A percentile compares a stretch with the other conserved stretches of the same genome.
phyloP scores from a whole-genome alignment of 2,113 vertebrate genomes.

The Campylorhamphus procurvoides region DNA sequence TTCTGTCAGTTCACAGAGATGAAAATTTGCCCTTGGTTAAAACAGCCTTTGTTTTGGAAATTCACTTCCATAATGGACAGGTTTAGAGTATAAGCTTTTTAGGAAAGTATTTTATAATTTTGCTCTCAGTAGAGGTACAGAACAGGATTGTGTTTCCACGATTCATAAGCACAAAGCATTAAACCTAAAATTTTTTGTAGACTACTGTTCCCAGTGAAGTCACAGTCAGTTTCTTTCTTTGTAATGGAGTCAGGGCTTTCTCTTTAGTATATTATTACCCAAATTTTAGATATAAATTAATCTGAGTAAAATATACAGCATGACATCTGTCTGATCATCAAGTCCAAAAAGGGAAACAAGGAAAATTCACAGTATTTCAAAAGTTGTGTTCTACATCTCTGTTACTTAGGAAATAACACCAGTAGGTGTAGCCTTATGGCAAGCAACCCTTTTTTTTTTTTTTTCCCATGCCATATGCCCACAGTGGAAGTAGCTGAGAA shows the following conservation, averaged over 20 bases:
- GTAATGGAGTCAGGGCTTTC: neutral
- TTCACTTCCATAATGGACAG: neutral
- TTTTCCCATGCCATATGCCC: constrained; percentile 35
- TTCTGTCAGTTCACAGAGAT: neutral
- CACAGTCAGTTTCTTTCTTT: neutral
- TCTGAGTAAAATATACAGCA: neutral
- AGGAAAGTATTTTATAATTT: neutral
- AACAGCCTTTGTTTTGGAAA: neutral
- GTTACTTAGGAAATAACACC: constrained; percentile 28
- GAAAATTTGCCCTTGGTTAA: neutral
- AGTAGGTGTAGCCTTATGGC: constrained; percentile 9
- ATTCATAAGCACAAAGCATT: neutral
- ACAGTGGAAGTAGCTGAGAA: constrained; percentile 18
- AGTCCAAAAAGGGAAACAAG: constrained; percentile 10
- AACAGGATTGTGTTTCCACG: neutral
- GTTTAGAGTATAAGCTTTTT: neutral
- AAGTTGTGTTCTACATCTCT: neutral
- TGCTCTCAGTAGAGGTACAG: neutral
- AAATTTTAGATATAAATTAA: neutral
- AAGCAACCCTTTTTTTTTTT: constrained; percentile 38
- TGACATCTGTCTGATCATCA: constrained; percentile 3
- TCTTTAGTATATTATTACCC: neutral
- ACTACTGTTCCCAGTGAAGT: neutral
- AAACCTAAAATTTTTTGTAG: neutral
- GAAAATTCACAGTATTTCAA: constrained; percentile 9